Percentiles rank a stretch among this genome's conserved stretches.
These are phyloP conservation scores for Tonatia bakeri DNA, from an alignment of 2,113 vertebrate genomes.

Conservation along the genomic window DNA sequence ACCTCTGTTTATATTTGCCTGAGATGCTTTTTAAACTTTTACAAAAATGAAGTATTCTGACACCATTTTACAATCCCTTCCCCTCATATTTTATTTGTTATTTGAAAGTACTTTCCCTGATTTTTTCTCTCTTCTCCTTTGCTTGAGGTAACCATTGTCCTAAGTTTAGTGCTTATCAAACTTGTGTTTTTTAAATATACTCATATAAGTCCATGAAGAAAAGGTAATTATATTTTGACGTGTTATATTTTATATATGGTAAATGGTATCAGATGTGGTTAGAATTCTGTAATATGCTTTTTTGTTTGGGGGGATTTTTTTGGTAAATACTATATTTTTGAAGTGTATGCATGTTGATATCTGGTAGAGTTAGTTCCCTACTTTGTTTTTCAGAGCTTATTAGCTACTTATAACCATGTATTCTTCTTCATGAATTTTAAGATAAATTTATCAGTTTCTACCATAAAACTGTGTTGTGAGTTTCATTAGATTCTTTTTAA, in stretches of 20 bases:
- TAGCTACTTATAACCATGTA: neutral
- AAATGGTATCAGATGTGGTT: neutral
- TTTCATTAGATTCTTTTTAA: neutral
- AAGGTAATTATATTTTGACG: neutral
- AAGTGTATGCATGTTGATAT: neutral
- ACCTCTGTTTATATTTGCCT: constrained; percentile 3
- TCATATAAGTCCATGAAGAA: neutral
- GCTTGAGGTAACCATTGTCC: neutral
- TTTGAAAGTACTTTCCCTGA: neutral
- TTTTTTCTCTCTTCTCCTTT: neutral
- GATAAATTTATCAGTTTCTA: neutral
- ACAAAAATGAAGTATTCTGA: neutral
- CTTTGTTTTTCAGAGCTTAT: neutral
- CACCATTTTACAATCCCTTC: neutral
- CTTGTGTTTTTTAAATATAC: neutral
- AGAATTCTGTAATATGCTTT: neutral
- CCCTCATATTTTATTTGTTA: neutral
- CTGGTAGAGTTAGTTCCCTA: neutral
- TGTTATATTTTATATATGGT: neutral
- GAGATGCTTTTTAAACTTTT: constrained; percentile 13
- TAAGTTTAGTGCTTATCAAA: neutral
- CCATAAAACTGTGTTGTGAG: neutral
- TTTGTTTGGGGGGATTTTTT: neutral
- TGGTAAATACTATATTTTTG: neutral
- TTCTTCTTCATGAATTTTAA: neutral